Percentiles rank a stretch among this genome's conserved stretches.
Evolutionary conservation across 1,140 invertebrate genomes (phyloP).

Genomic region (Drosophila sucinea): DNA sequence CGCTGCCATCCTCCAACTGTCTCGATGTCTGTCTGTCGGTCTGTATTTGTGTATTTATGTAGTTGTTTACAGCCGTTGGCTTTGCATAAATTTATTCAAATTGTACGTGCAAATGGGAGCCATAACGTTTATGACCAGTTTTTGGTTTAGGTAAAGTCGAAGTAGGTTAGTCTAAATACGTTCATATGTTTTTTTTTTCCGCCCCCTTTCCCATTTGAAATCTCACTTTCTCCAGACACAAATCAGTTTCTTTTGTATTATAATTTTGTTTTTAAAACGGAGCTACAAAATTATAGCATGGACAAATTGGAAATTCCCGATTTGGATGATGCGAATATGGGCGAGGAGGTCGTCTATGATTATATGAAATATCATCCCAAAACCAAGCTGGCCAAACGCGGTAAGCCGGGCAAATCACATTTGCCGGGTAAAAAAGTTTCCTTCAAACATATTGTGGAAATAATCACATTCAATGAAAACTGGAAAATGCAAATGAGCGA

Average conservation of each 20-base stretch:
- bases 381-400: constrained; percentile 23
- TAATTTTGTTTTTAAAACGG: background rate
- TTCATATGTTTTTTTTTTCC: background rate
- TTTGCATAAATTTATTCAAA: constrained; percentile 63
- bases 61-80: constrained; percentile 59
- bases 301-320: background rate
- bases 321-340: background rate
- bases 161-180: constrained; percentile 5
- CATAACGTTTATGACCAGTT: constrained; percentile 47
- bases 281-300: background rate
- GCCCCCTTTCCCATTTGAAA: background rate
- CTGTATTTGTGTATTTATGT: constrained; percentile 56
- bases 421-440: constrained; percentile 35
- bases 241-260: constrained; percentile 13
- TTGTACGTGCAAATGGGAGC: constrained; percentile 64
- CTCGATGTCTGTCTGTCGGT: constrained; percentile 25
- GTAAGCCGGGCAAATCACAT: background rate
- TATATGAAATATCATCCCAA: constrained; percentile 62
- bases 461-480: constrained; percentile 53
- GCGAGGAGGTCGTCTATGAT: constrained; percentile 46
- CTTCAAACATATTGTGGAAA: constrained; percentile 58
- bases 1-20: no score
- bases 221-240: background rate
- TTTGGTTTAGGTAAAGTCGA: constrained; percentile 14
- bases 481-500: constrained; percentile 50